Percentiles rank a stretch among this genome's conserved stretches.
Conservation (phyloP, 2,797 vertebrate genomes). For the Crenuchus spilurus region DNA sequence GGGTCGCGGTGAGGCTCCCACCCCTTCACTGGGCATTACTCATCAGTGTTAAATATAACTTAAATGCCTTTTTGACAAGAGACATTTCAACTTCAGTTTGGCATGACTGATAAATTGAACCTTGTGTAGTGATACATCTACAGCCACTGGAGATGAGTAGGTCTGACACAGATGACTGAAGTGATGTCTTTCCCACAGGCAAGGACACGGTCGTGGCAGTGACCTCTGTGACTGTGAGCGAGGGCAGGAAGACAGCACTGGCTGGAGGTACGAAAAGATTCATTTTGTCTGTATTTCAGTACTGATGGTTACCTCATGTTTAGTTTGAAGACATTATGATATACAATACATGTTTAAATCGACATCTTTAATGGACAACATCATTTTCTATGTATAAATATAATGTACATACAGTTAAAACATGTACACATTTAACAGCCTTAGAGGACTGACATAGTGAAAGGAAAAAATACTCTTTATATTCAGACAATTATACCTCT, state of each 20-base stretch:
- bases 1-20: too few relatives aligned
- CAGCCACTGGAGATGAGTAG: background rate
- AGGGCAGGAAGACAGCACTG: conserved; percentile 81
- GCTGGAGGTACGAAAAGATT: conserved; percentile 78
- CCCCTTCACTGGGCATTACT: too few relatives aligned
- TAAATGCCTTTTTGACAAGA: background rate
- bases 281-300: background rate
- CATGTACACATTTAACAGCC: background rate
- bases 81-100: background rate
- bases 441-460: background rate
- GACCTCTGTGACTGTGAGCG: conserved; percentile 82
- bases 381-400: background rate
- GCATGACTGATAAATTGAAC: background rate
- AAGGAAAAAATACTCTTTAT: background rate
- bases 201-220: conserved; percentile 79
- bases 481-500: background rate
- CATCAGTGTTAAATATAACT: too few relatives aligned
- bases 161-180: background rate
- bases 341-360: background rate
- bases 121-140: background rate
- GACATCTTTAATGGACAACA: background rate
- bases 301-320: background rate
- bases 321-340: background rate
- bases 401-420: background rate
- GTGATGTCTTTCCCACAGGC: conserved; percentile 61